Conservation (phyloP, 2,113 vertebrate genomes). For the Rhombomys opimus region DNA sequence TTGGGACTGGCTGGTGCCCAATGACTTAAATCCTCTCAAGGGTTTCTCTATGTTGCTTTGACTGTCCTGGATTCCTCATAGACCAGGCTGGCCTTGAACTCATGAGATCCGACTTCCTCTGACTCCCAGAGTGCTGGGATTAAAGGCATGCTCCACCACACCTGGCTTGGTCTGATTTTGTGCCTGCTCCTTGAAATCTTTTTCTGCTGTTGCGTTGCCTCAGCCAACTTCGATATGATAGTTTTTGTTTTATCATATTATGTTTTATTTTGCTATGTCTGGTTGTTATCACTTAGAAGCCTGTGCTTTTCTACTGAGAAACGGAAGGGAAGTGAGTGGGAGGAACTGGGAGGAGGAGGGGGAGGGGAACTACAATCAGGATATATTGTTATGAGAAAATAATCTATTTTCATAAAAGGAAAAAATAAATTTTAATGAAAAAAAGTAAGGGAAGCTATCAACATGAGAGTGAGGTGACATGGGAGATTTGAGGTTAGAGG, state of each 20-base stretch:
- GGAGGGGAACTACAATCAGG: neutral
- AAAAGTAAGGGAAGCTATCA: neutral
- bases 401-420: neutral
- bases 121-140: too few relatives aligned
- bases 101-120: too few relatives aligned
- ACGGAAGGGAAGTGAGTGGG: neutral
- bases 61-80: too few relatives aligned
- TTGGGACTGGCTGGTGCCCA: too few relatives aligned
- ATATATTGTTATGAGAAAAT: neutral
- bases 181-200: neutral
- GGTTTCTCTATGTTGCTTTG: too few relatives aligned
- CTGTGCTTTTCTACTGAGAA: neutral
- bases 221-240: neutral
- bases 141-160: too few relatives aligned
- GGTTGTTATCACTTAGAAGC: neutral
- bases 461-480: neutral
- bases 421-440: neutral
- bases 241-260: neutral
- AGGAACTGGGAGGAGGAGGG: neutral
- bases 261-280: neutral
- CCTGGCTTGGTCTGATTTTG: too few relatives aligned
- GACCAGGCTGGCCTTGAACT: too few relatives aligned
- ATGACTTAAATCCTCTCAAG: too few relatives aligned
- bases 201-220: neutral
- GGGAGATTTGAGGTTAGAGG: neutral